Conservation (phyloP, 2,888 invertebrate genomes). For the Himalopsyche japonica region DNA sequence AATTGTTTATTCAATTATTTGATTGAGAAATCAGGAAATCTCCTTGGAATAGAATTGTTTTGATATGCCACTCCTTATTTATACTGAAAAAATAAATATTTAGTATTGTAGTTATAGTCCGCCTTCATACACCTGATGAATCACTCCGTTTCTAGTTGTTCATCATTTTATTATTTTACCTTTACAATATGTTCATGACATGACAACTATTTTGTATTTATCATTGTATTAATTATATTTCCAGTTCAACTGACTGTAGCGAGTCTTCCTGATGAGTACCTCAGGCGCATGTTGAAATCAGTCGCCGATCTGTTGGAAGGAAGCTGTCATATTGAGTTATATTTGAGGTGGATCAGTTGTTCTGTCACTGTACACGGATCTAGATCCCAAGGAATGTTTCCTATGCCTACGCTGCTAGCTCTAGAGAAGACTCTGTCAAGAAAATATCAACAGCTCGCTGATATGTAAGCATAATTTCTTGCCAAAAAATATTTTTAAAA, state of each 20-base stretch:
- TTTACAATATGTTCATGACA: not conserved
- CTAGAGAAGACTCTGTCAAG: constrained; percentile 79
- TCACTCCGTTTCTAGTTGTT: too few relatives aligned
- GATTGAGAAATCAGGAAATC: too few relatives aligned
- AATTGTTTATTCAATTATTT: too few relatives aligned
- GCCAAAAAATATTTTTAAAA: too few relatives aligned
- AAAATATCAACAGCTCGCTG: constrained; percentile 79
- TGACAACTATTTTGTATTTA: constrained; percentile 1
- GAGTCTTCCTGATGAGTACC: constrained; percentile 73
- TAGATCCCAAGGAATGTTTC: constrained; percentile 57
- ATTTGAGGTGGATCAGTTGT: constrained; percentile 77
- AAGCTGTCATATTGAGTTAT: constrained; percentile 86
- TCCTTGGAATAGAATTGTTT: too few relatives aligned
- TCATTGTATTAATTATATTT: too few relatives aligned
- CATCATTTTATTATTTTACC: too few relatives aligned
- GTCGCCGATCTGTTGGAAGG: constrained; percentile 74
- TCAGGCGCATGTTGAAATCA: constrained; percentile 73
- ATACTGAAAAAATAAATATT: too few relatives aligned
- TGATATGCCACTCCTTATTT: too few relatives aligned
- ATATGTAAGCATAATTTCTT: constrained; percentile 70
- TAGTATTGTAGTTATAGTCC: too few relatives aligned
- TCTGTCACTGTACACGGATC: constrained; percentile 70
- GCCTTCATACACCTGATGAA: too few relatives aligned
- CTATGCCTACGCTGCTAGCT: constrained; percentile 69
- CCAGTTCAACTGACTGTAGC: constrained; percentile 76